Conservation (phyloP, 2,888 invertebrate genomes). For the Eumerus sabulonum region DNA sequence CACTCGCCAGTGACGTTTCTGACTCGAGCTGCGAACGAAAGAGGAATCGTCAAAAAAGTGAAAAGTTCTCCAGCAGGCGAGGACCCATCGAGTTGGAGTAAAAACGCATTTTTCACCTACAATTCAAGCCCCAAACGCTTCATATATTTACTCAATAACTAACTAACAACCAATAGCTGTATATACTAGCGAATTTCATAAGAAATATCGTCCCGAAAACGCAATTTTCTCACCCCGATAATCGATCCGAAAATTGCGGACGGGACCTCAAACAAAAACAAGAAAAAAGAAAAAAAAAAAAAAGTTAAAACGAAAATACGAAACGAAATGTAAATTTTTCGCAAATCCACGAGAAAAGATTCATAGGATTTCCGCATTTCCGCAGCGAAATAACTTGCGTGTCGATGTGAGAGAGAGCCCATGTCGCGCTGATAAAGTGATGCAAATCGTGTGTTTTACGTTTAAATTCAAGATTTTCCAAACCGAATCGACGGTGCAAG, state of each 20-base stretch:
- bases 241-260: conserved; percentile 62
- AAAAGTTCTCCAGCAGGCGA: conserved; percentile 68
- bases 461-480: conserved; percentile 34
- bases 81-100: conserved; percentile 43
- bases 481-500: conserved; percentile 28
- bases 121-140: conserved; percentile 15
- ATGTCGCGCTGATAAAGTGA: conserved; percentile 41
- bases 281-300: conserved; percentile 33
- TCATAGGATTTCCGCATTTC: neutral
- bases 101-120: conserved; percentile 49
- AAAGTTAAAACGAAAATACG: no score
- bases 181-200: neutral
- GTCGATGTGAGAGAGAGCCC: conserved; percentile 16
- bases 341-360: conserved; percentile 37
- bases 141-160: conserved; percentile 11
- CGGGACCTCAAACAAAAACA: conserved; percentile 68
- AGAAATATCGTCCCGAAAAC: conserved; percentile 20
- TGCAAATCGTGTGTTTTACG: conserved; percentile 38
- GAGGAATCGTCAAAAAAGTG: conserved; percentile 61
- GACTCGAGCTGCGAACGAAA: conserved; percentile 44
- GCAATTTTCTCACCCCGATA: conserved; percentile 57
- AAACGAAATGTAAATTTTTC: conserved; percentile 55
- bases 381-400: conserved; percentile 1
- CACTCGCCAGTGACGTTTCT: conserved; percentile 62
- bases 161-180: conserved; percentile 1